A percentile compares a stretch with the other conserved stretches of the same genome.
Evolutionary conservation across 2,797 vertebrate genomes (phyloP).

Genomic region (Cyprinella venusta): DNA sequence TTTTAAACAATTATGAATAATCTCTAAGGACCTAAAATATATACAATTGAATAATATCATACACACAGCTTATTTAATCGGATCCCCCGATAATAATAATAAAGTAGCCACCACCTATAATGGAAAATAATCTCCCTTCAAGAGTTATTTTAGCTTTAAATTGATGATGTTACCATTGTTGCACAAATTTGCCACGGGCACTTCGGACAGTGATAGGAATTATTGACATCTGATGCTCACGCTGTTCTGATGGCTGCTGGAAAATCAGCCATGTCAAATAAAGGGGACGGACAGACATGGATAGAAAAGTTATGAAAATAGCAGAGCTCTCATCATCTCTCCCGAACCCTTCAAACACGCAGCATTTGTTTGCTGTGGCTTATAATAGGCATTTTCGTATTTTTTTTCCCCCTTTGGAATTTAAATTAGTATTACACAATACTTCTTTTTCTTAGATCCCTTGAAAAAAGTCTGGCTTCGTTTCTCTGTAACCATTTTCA

Average conservation of each 20-base stretch:
- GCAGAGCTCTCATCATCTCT: slow-evolving; percentile 50
- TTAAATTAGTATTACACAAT: not conserved
- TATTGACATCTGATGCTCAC: slow-evolving; percentile 67
- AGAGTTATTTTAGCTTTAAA: slow-evolving; percentile 29
- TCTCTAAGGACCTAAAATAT: not conserved
- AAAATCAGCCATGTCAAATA: slow-evolving; percentile 57
- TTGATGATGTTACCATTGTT: slow-evolving; percentile 18
- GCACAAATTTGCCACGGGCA: slow-evolving; percentile 42
- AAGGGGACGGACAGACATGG: slow-evolving; percentile 48
- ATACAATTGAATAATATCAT: not conserved
- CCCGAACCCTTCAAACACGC: slow-evolving; percentile 48
- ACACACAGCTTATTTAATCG: not conserved
- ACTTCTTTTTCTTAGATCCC: not conserved
- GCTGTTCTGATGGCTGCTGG: slow-evolving; percentile 51
- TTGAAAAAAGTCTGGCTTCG: not conserved
- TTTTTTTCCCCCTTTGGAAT: not conserved
- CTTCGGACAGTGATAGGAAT: slow-evolving; percentile 47
- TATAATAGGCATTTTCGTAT: not conserved
- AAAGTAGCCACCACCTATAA: not conserved
- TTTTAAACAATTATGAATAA: too few relatives aligned
- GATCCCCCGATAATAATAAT: not conserved
- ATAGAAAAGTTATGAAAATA: slow-evolving; percentile 60
- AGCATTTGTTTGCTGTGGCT: not conserved
- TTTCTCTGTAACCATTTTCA: slow-evolving; percentile 8
- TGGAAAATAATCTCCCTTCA: slow-evolving; percentile 13